These are phyloP conservation scores for Punctoribates punctum DNA, from an alignment of 2,888 invertebrate species.

Conservation along the genomic window DNA sequence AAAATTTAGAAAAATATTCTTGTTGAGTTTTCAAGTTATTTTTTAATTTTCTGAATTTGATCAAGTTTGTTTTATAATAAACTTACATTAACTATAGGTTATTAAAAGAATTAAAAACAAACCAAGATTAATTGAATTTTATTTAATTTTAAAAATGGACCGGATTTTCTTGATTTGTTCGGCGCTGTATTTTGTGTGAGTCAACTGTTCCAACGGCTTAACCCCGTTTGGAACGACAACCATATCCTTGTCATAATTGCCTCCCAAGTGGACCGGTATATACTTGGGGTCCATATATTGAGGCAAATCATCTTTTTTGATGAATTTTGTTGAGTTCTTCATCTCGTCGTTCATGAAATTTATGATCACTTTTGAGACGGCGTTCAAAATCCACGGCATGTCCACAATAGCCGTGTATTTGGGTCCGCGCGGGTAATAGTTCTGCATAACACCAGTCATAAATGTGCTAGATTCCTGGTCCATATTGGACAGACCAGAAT, in stretches of 20 bases:
- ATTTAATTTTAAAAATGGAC: not conserved
- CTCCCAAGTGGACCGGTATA: constrained; percentile 39
- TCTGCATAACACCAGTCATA: not conserved
- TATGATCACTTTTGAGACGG: constrained; percentile 7
- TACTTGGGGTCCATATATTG: constrained; percentile 27
- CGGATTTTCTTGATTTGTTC: constrained; percentile 9
- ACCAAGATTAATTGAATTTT: too few species aligned
- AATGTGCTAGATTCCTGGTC: not conserved
- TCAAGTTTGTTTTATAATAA: too few species aligned
- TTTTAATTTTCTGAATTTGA: too few species aligned
- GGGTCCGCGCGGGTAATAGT: constrained; percentile 63
- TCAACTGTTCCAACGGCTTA: not conserved
- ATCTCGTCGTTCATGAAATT: constrained; percentile 36
- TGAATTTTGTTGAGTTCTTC: constrained; percentile 7
- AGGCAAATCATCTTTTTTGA: constrained; percentile 16
- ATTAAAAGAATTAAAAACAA: too few species aligned
- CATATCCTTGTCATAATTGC: not conserved
- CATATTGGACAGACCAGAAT: not conserved
- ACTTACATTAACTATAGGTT: too few species aligned
- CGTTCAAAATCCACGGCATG: constrained; percentile 41
- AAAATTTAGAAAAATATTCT: too few species aligned
- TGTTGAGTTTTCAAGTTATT: too few species aligned
- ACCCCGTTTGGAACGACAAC: not conserved
- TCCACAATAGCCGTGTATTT: constrained; percentile 38
- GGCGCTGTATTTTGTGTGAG: not conserved